phyloP scores from a whole-genome alignment of 1,140 invertebrate genomes.

The Heliconius hermathena region DNA sequence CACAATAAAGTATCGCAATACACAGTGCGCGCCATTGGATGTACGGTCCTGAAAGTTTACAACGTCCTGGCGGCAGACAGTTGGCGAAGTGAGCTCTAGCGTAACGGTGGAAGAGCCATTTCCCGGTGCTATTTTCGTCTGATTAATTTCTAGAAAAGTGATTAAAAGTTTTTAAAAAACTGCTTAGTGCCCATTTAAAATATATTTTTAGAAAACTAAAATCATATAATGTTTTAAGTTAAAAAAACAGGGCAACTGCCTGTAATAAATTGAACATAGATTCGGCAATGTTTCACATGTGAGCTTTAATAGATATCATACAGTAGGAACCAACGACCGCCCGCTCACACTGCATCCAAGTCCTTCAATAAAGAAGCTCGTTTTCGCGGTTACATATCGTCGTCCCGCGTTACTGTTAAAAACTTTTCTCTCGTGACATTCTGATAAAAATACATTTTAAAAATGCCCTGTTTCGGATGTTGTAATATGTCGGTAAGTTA shows the following conservation, averaged over 20 bases:
- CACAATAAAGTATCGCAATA: neutral
- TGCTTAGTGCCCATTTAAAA: neutral
- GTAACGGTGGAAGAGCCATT: constrained; percentile 10
- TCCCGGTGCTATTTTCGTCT: neutral
- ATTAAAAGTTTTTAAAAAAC: neutral
- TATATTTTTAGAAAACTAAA: neutral
- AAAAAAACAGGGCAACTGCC: neutral
- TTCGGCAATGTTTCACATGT: neutral
- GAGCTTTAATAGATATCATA: neutral
- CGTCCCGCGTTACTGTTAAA: neutral
- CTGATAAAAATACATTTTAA: neutral
- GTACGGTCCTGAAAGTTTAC: constrained; percentile 3
- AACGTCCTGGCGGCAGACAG: neutral
- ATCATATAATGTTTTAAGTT: neutral
- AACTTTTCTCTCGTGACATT: neutral
- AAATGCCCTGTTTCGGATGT: neutral
- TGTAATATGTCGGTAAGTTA: constrained; percentile 3
- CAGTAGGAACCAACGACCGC: neutral
- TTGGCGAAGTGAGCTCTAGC: constrained; percentile 3
- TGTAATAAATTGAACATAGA: neutral
- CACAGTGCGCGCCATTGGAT: neutral
- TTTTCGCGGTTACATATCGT: neutral
- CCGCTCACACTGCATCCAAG: neutral
- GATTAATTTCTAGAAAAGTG: neutral
- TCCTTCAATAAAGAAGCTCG: neutral